Percentiles rank a stretch among this genome's conserved stretches.
These are phyloP conservation scores for Hyposmocoma kahamanoa DNA, from an alignment of 1,140 invertebrate genomes.

Conservation along the genomic window DNA sequence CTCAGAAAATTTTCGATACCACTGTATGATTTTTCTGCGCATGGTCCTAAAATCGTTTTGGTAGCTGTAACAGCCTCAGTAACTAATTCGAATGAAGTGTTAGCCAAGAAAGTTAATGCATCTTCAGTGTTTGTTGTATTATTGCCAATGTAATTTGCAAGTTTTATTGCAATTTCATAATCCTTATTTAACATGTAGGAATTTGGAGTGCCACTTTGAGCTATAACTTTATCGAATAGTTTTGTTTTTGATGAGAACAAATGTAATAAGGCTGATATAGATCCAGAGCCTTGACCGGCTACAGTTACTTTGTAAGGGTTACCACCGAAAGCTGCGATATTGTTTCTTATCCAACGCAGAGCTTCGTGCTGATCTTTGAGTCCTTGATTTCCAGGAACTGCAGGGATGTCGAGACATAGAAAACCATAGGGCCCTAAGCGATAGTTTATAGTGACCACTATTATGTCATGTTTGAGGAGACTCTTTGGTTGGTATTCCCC, in stretches of 20 bases:
- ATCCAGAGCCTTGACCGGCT: constrained; percentile 53
- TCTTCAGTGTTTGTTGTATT: constrained; percentile 40
- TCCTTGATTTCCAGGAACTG: constrained; percentile 80
- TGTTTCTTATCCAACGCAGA: constrained; percentile 76
- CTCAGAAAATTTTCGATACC: constrained; percentile 51
- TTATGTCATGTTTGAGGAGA: constrained; percentile 44
- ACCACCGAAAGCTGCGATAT: constrained; percentile 81
- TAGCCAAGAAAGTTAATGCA: constrained; percentile 41
- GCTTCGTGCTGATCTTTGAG: constrained; percentile 80
- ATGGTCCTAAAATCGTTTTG: constrained; percentile 41
- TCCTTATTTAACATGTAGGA: constrained; percentile 48
- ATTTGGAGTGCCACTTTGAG: constrained; percentile 51
- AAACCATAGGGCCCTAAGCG: constrained; percentile 60
- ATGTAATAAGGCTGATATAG: constrained; percentile 44
- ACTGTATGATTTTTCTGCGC: constrained; percentile 55
- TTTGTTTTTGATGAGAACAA: constrained; percentile 52
- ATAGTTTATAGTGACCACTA: constrained; percentile 58
- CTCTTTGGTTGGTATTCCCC: constrained; percentile 38
- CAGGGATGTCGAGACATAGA: constrained; percentile 49
- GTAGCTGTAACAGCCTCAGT: constrained; percentile 36
- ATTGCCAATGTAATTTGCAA: constrained; percentile 43
- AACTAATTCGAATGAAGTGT: constrained; percentile 34
- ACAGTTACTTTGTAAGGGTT: constrained; percentile 76
- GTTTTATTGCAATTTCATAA: constrained; percentile 40
- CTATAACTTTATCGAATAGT: constrained; percentile 52